phyloP scores from a whole-genome alignment of 2,888 invertebrate species.

The Peribatodes rhomboidaria region DNA sequence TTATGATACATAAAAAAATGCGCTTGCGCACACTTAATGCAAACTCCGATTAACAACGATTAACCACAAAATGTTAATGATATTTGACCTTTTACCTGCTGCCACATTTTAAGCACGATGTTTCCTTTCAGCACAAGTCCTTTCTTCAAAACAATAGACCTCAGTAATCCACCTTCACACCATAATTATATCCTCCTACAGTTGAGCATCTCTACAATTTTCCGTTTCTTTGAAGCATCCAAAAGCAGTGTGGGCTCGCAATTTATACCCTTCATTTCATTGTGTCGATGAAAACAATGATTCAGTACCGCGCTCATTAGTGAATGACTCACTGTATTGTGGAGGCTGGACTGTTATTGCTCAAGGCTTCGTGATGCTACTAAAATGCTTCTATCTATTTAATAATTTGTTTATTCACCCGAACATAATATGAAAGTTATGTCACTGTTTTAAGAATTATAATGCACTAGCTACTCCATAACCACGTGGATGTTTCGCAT shows the following conservation, averaged over 20 bases:
- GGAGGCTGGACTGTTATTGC: conserved; percentile 46
- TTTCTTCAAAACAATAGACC: not conserved
- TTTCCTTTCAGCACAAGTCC: not conserved
- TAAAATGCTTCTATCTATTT: not conserved
- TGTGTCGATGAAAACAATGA: conserved; percentile 72
- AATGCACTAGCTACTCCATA: too few relatives aligned
- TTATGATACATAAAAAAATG: not conserved
- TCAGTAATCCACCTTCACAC: conserved; percentile 2
- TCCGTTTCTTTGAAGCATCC: conserved; percentile 9
- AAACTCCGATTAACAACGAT: not conserved
- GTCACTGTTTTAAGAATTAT: too few relatives aligned
- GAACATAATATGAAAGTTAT: too few relatives aligned
- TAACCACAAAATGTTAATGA: too few relatives aligned
- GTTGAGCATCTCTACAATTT: conserved; percentile 9
- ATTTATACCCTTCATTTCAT: conserved; percentile 65
- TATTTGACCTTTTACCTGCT: not conserved
- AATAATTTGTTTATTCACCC: too few relatives aligned
- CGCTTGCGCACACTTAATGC: not conserved
- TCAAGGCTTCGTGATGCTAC: conserved; percentile 27
- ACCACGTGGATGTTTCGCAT: too few relatives aligned
- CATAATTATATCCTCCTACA: not conserved
- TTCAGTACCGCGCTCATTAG: conserved; percentile 68
- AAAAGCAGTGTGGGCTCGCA: conserved; percentile 43
- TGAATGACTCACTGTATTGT: conserved; percentile 65
- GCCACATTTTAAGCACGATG: not conserved